These are phyloP conservation scores for Drosophila yooni DNA, from an alignment of 2,888 invertebrate species.

Conservation along the genomic window DNA sequence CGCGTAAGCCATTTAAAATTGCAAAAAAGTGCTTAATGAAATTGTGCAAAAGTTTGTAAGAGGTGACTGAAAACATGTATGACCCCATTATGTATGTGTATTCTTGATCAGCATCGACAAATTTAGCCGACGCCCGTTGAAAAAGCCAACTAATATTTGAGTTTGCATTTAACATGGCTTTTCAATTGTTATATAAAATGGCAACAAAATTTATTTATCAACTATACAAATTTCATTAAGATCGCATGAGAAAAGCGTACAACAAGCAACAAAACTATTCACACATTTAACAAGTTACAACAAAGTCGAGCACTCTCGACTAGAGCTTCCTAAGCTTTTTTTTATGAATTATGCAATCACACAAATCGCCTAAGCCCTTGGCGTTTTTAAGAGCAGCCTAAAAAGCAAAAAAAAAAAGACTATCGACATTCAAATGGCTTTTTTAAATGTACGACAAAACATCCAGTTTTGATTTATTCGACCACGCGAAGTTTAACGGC, in stretches of 20 bases:
- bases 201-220: not conserved
- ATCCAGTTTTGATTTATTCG: slow-evolving; percentile 8
- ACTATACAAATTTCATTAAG: not conserved
- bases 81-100: not conserved
- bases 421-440: slow-evolving; percentile 16
- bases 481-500: slow-evolving; percentile 4
- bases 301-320: not conserved
- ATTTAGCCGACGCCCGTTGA: not conserved
- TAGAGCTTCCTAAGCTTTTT: not conserved
- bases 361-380: not conserved
- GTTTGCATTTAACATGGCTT: not conserved
- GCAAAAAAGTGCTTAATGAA: not conserved
- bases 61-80: not conserved
- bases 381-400: not conserved
- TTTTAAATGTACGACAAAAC: slow-evolving; percentile 9
- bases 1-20: not conserved
- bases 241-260: not conserved
- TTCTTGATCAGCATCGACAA: not conserved
- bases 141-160: not conserved
- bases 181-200: not conserved
- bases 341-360: not conserved
- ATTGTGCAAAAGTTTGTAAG: not conserved
- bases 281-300: not conserved
- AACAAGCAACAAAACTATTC: not conserved
- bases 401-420: not conserved